phyloP scores from a whole-genome alignment of 2,888 invertebrate genomes.

The Cephalotes varians region DNA sequence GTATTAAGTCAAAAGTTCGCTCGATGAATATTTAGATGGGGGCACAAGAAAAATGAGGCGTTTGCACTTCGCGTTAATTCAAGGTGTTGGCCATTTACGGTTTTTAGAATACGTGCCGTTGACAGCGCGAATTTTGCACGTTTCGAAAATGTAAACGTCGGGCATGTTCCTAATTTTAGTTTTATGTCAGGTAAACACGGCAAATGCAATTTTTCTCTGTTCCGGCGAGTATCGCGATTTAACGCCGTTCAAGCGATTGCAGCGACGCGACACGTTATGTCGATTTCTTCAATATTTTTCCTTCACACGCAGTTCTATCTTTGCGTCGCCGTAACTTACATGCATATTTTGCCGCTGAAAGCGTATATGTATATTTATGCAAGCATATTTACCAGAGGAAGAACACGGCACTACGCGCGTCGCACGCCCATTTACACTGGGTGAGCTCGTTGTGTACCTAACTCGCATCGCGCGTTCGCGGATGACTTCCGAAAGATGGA shows the following conservation, averaged over 20 bases:
- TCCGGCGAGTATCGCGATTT: constrained; percentile 42
- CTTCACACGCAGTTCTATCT: constrained; percentile 27
- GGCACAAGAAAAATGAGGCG: neutral
- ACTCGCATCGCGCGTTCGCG: constrained; percentile 56
- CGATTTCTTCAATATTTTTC: constrained; percentile 64
- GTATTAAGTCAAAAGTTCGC: constrained; percentile 30
- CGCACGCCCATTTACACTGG: constrained; percentile 63
- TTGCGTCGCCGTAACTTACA: constrained; percentile 10
- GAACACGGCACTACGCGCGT: constrained; percentile 53
- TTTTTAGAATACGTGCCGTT: neutral
- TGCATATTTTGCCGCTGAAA: constrained; percentile 24
- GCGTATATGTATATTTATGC: constrained; percentile 23
- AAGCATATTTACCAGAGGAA: constrained; percentile 57
- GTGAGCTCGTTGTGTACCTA: constrained; percentile 35
- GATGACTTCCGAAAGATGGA: constrained; percentile 58
- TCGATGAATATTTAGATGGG: constrained; percentile 40
- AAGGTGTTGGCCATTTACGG: neutral
- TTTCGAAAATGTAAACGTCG: neutral
- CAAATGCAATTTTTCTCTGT: constrained; percentile 52
- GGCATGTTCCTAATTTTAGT: neutral
- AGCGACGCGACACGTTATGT: constrained; percentile 54
- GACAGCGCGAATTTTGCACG: neutral
- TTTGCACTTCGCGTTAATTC: constrained; percentile 11
- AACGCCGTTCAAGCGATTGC: constrained; percentile 59
- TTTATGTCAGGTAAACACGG: constrained; percentile 11